Evolutionary conservation across 2,113 vertebrate species (phyloP).

Genomic region (Glaucidium brasilianum): DNA sequence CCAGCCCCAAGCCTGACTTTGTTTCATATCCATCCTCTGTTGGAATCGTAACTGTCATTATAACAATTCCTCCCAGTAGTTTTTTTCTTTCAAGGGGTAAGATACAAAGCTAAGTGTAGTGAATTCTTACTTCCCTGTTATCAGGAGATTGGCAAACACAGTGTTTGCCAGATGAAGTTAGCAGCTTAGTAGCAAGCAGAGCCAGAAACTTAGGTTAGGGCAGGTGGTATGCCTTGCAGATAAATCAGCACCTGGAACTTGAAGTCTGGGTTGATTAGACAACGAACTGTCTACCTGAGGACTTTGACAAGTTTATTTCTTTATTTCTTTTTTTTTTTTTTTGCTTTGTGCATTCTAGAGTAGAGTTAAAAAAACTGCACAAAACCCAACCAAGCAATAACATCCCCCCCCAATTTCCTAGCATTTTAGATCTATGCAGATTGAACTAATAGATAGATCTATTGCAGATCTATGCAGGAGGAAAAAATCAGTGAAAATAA

Average conservation of each 20-base stretch:
- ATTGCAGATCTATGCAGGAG: too few species aligned
- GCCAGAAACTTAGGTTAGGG: constrained; percentile 16
- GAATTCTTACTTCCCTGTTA: neutral
- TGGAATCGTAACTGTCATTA: neutral
- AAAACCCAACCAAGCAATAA: neutral
- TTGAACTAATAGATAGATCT: too few species aligned
- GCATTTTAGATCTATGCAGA: neutral
- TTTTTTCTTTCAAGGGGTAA: neutral
- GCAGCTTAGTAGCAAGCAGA: neutral
- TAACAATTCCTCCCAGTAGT: neutral
- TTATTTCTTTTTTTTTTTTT: neutral
- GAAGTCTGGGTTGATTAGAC: neutral
- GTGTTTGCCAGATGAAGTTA: neutral
- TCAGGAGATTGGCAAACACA: neutral
- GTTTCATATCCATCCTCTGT: neutral
- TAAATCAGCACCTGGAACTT: neutral
- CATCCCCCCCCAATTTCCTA: accelerated
- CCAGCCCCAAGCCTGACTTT: neutral
- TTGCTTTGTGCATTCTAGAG: neutral
- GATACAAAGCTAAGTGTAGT: neutral
- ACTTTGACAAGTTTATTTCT: neutral
- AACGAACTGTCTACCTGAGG: neutral
- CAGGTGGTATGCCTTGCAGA: neutral
- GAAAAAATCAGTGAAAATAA: neutral
- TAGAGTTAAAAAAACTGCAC: neutral